These are phyloP conservation scores for Psittacula derbiana DNA, from an alignment of 2,797 vertebrate genomes.

Conservation along the genomic window DNA sequence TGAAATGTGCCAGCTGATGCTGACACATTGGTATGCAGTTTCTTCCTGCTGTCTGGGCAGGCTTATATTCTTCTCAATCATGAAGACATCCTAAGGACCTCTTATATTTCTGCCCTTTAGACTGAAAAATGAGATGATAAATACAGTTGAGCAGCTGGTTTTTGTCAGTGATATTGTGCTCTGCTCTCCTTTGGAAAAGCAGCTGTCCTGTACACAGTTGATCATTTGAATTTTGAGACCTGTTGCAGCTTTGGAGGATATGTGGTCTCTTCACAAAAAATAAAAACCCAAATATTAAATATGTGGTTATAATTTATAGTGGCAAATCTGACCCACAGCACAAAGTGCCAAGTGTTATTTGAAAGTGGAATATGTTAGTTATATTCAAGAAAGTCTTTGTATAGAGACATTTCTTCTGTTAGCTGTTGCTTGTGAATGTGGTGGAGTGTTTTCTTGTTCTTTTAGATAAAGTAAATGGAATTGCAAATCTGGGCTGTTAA, in stretches of 20 bases:
- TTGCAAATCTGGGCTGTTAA: not conserved
- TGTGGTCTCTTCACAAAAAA: not conserved
- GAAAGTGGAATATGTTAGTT: not conserved
- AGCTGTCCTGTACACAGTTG: not conserved
- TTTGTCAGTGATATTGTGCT: not conserved
- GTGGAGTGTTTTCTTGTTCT: not conserved
- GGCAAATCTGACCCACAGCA: not conserved
- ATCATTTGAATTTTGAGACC: not conserved
- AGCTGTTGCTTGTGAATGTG: not conserved
- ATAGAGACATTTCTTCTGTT: not conserved
- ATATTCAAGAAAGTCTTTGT: not conserved
- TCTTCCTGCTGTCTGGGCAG: not conserved
- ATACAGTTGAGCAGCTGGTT: not conserved
- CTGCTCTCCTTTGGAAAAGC: not conserved
- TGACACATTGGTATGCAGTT: not conserved
- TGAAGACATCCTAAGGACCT: not conserved
- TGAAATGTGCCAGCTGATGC: not conserved
- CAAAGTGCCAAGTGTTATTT: not conserved
- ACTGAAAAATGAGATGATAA: not conserved
- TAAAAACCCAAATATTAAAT: not conserved
- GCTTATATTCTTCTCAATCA: not conserved
- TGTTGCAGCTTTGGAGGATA: not conserved
- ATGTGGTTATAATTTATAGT: not conserved
- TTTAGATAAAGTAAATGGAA: not conserved
- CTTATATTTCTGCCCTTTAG: not conserved